phyloP scores from a whole-genome alignment of 1,140 invertebrate species.

The Drosophila pseudoananassae region DNA sequence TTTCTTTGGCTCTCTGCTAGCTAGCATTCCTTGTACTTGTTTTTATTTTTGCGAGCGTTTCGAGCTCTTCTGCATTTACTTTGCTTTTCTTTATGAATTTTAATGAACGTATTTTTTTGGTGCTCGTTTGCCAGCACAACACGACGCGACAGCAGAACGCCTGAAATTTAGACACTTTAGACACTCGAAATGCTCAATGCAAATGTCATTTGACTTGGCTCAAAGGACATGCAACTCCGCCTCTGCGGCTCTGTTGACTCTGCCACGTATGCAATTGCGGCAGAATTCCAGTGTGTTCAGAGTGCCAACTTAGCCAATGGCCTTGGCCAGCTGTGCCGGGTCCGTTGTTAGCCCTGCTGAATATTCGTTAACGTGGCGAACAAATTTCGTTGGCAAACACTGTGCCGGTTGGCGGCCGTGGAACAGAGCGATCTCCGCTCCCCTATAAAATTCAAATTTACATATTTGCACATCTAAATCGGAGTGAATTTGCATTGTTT shows the following conservation, averaged over 20 bases:
- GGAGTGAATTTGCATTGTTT: conserved; percentile 45
- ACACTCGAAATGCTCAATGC: conserved; percentile 62
- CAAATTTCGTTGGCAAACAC: conserved; percentile 77
- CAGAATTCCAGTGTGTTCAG: conserved; percentile 34
- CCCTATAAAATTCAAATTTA: conserved; percentile 61
- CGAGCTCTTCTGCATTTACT: conserved; percentile 27
- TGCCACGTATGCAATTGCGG: conserved; percentile 49
- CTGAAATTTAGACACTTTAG: conserved; percentile 45
- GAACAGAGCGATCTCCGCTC: neutral
- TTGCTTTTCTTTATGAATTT: conserved; percentile 70
- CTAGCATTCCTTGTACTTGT: conserved; percentile 5
- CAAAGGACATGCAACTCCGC: neutral
- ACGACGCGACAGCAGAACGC: neutral
- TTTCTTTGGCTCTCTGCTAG: conserved; percentile 4
- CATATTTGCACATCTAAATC: conserved; percentile 56
- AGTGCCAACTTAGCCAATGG: conserved; percentile 66
- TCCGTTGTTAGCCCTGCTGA: conserved; percentile 66
- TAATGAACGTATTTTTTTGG: conserved; percentile 60
- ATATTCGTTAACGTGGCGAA: conserved; percentile 78
- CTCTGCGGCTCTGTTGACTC: conserved; percentile 42
- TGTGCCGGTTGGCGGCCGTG: conserved; percentile 23
- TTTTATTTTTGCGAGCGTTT: neutral
- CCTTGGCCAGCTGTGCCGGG: conserved; percentile 49
- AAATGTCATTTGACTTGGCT: conserved; percentile 53
- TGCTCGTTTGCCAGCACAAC: conserved; percentile 66